Evolutionary conservation across 2,113 vertebrate species (phyloP).

Genomic region (Cervus canadensis): DNA sequence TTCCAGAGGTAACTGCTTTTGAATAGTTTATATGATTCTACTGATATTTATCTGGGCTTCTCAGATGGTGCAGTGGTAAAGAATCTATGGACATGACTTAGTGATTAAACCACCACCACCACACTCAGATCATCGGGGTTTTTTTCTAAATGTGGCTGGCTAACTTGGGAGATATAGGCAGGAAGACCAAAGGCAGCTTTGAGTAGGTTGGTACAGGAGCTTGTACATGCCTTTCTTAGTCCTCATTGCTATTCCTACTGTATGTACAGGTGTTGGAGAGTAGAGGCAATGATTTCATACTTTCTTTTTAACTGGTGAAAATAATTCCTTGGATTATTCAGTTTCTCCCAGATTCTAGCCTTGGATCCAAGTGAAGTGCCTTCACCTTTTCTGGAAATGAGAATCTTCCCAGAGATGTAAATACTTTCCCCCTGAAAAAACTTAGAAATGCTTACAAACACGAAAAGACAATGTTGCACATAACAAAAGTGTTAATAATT

Average conservation of each 20-base stretch:
- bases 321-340: background rate
- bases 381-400: background rate
- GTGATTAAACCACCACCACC: background rate
- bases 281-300: background rate
- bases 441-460: background rate
- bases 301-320: background rate
- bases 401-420: background rate
- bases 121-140: background rate
- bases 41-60: background rate
- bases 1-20: background rate
- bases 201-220: no score
- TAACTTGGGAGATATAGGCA: background rate
- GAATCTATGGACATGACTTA: background rate
- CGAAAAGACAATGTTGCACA: background rate
- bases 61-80: background rate
- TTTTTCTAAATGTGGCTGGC: background rate
- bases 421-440: background rate
- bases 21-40: background rate
- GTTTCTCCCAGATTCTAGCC: background rate
- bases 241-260: background rate
- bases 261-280: background rate
- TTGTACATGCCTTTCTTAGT: background rate
- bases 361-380: background rate
- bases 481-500: background rate
- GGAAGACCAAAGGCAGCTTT: background rate